Base-by-base conservation (phyloP, 2,113 vertebrate genomes). In the Pachycephala philippinensis region DNA sequence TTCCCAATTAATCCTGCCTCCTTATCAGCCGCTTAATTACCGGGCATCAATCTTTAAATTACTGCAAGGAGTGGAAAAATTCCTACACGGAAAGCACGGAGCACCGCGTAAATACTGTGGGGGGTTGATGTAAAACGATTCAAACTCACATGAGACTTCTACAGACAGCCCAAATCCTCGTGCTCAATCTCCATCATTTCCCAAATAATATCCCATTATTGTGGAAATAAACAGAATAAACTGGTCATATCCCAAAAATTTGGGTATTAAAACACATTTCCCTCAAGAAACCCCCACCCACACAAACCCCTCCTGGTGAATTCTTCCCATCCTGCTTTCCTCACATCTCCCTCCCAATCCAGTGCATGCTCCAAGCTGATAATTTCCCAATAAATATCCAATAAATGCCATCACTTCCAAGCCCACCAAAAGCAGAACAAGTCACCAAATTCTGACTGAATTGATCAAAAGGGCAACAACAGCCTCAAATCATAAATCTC, bases 11-110 rank as follows among this genome's bases (percentile, higher is more conserved):
- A 94, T 87, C 79, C 79, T 88, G 56, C 82, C 71, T 95, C 52
- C 30, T 88, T 96, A 88, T 68, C 97, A 95, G 93, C 76, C 49
- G 57, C 71, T 91, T 96, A 93, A 92, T 93, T 95, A 79, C 56
- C 60, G 45, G 22, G 45, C 74, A 96, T 91, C 74, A 47, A 57
- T 84, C 76, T 95, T 79, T 28, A 94, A 79, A 81, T 77, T 47
- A 44, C 57, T 87, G 61, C 69, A 91, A 79, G 61, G 54, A 96
- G 63, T 35, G 88, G 91, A 44, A 81, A 71, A 65, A 77, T n/a
- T 12, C 76, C 31, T 21, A 64, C 57, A 37, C 18, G 74, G 63
- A 83, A 31, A 17, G 10, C 7, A 9, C 21, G 5, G 49, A 71
- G 52, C 39, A 56, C 28, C 37, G 37, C 45, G 47, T 57, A 81